Percentiles rank a stretch among this genome's conserved stretches.
Conservation (phyloP, 1,140 invertebrate genomes). For the Chironomus tepperi region DNA sequence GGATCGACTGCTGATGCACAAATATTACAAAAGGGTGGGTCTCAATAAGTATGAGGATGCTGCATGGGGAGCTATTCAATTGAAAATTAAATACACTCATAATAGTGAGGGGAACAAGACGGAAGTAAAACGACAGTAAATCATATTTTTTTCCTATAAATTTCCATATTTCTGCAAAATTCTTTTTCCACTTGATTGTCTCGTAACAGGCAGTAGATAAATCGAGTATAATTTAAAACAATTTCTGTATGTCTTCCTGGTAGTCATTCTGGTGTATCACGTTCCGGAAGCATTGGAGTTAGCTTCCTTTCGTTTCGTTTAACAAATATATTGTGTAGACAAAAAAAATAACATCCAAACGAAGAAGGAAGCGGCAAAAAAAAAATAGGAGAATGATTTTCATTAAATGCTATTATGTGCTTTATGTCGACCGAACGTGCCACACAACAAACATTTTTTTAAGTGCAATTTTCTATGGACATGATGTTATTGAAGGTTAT, state of each 20-base stretch:
- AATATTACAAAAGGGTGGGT: background rate
- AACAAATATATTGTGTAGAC: background rate
- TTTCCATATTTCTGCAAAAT: slow-evolving; percentile 1
- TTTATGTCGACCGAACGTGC: background rate
- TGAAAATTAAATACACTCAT: no score
- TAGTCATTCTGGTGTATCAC: background rate
- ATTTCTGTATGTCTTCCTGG: background rate
- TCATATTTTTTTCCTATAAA: slow-evolving; percentile 15
- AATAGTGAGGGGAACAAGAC: background rate
- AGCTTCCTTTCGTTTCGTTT: background rate
- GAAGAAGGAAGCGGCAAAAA: background rate
- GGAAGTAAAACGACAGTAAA: slow-evolving; percentile 1
- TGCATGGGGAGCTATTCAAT: background rate
- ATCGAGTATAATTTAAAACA: slow-evolving; percentile 15
- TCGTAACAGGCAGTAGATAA: background rate
- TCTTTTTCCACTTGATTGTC: slow-evolving; percentile 2
- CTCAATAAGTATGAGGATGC: background rate
- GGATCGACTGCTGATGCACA: background rate
- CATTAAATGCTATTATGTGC: slow-evolving; percentile 15
- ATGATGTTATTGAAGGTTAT: no score
- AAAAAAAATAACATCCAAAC: background rate
- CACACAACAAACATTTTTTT: background rate
- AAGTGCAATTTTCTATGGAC: no score
- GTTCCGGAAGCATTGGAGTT: background rate
- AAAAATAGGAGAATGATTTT: background rate